Conservation (phyloP, 2,113 vertebrate genomes). For the Axis porcinus region DNA sequence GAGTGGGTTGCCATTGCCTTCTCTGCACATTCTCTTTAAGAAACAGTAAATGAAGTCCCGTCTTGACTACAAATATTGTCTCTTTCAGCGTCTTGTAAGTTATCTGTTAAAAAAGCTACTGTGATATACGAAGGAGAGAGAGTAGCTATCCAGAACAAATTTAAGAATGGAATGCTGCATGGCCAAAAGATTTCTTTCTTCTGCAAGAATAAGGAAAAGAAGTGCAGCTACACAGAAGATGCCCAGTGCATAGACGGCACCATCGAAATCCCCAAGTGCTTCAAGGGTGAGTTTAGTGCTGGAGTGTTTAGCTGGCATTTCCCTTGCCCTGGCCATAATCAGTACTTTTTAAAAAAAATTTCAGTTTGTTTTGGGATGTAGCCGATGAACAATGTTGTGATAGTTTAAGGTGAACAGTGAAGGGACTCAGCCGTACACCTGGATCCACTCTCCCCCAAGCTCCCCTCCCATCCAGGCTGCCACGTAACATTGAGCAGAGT, state of each 20-base stretch:
- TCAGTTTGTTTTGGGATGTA: not conserved
- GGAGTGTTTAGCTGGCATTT: not conserved
- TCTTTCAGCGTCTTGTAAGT: conserved; percentile 86
- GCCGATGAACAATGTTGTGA: not conserved
- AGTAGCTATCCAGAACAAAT: conserved; percentile 83
- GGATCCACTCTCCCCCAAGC: not conserved
- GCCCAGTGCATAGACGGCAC: conserved; percentile 84
- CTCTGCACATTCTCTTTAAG: not conserved
- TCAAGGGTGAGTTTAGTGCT: conserved; percentile 78
- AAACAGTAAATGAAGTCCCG: not conserved
- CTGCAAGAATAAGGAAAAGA: conserved; percentile 87
- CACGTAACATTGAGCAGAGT: not conserved
- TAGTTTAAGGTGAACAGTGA: not conserved
- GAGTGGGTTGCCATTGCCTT: too few species aligned
- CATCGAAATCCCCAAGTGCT: conserved; percentile 87
- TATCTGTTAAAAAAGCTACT: conserved; percentile 86
- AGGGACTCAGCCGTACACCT: accelerated
- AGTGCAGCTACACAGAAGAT: conserved; percentile 87
- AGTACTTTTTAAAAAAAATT: not conserved
- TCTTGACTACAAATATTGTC: not conserved
- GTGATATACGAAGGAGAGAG: conserved; percentile 85
- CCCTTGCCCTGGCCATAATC: not conserved
- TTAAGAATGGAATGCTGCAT: conserved; percentile 86
- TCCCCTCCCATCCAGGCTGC: not conserved
- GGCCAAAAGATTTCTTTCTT: conserved; percentile 86